phyloP scores from a whole-genome alignment of 2,888 invertebrate species.

The Acanthopleura granulata region DNA sequence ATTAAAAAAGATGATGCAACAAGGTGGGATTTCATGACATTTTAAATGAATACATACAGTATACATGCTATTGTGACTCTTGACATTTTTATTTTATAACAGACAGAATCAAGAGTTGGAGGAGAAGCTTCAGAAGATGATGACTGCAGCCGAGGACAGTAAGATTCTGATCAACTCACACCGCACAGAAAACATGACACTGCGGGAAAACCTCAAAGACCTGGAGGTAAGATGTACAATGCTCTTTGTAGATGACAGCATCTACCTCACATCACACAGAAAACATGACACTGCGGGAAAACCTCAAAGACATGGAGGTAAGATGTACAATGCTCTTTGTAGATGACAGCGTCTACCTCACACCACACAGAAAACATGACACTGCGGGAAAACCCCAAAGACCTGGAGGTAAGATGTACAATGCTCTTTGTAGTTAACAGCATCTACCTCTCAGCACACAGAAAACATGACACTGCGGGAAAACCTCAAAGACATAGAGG shows the following conservation, averaged over 20 bases:
- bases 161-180: conserved; percentile 48
- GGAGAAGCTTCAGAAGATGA: conserved; percentile 34
- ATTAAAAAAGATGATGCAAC: no score
- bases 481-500: conserved; percentile 43
- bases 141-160: conserved; percentile 40
- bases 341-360: conserved; percentile 28
- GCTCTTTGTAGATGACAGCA: no score
- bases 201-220: conserved; percentile 39
- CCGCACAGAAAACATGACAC: conserved; percentile 46
- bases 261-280: background rate
- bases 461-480: conserved; percentile 46
- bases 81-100: background rate
- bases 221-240: conserved; percentile 38
- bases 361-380: conserved; percentile 47
- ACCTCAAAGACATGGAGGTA: no score
- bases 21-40: no score
- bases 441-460: conserved; percentile 41
- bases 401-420: conserved; percentile 40
- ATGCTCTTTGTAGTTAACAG: no score
- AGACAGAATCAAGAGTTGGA: conserved; percentile 48
- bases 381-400: conserved; percentile 38
- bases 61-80: no score
- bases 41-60: no score
- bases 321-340: no score
- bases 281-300: background rate